phyloP scores from a whole-genome alignment of 2,113 vertebrate genomes.

The Chionodraco myersi region DNA sequence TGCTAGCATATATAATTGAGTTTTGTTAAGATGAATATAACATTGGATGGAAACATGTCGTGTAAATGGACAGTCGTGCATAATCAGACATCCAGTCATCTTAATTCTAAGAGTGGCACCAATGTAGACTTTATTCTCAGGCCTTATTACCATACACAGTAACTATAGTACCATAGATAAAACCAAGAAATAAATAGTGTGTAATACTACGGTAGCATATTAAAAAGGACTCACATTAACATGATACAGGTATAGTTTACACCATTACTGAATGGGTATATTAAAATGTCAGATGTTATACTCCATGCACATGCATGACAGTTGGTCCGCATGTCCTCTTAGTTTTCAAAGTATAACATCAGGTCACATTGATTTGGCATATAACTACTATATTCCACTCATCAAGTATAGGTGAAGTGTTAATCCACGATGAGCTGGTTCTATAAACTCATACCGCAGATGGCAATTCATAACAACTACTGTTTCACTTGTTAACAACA shows the following conservation, averaged over 20 bases:
- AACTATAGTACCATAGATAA: slow-evolving; percentile 73
- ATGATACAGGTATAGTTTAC: slow-evolving; percentile 46
- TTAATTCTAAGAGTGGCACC: slow-evolving; percentile 64
- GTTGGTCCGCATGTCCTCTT: slow-evolving; percentile 19
- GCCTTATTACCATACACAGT: slow-evolving; percentile 64
- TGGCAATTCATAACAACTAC: slow-evolving; percentile 12
- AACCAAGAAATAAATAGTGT: slow-evolving; percentile 74
- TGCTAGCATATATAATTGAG: neutral
- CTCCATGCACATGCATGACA: slow-evolving; percentile 46
- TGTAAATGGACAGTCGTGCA: neutral
- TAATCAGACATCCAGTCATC: neutral
- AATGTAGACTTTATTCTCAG: slow-evolving; percentile 74
- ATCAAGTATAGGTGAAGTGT: slow-evolving; percentile 33
- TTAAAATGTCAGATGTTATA: slow-evolving; percentile 42
- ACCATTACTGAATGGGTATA: slow-evolving; percentile 30
- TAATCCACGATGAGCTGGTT: slow-evolving; percentile 25
- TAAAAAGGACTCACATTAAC: slow-evolving; percentile 68
- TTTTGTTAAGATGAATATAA: neutral
- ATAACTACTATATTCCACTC: slow-evolving; percentile 36
- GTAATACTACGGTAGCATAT: slow-evolving; percentile 74
- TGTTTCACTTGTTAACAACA: slow-evolving; percentile 46
- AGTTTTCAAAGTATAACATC: slow-evolving; percentile 32
- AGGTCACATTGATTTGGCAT: slow-evolving; percentile 70
- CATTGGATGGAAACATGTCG: neutral
- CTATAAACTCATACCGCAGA: slow-evolving; percentile 30